These are phyloP conservation scores for Pogonomyrmex californicus DNA, from an alignment of 1,140 invertebrate genomes.

Conservation along the genomic window DNA sequence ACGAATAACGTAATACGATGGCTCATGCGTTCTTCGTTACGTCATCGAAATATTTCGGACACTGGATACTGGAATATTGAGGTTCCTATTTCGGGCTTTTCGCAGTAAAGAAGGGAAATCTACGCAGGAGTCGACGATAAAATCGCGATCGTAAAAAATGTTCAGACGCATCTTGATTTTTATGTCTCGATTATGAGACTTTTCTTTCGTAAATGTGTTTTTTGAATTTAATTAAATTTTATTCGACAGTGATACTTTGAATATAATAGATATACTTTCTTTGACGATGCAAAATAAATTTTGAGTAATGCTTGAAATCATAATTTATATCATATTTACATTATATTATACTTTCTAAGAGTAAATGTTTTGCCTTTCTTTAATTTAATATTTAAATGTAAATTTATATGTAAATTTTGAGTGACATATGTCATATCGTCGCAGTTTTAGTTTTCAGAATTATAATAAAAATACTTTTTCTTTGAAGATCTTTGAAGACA, in stretches of 20 bases:
- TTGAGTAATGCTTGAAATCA: not conserved
- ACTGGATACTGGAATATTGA: constrained; percentile 43
- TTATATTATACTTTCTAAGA: too few species aligned
- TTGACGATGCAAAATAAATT: not conserved
- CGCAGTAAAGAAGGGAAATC: constrained; percentile 3
- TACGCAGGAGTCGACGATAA: not conserved
- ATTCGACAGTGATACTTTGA: not conserved
- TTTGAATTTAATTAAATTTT: constrained; percentile 37
- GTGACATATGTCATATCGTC: too few species aligned
- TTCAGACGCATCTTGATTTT: constrained; percentile 36
- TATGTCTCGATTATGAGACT: not conserved
- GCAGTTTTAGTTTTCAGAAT: too few species aligned
- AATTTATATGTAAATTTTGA: too few species aligned
- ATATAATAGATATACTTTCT: constrained; percentile 1
- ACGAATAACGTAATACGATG: constrained; percentile 50
- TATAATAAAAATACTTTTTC: too few species aligned
- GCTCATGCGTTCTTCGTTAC: constrained; percentile 49
- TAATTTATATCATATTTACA: not conserved
- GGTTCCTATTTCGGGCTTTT: constrained; percentile 22
- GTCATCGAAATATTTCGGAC: constrained; percentile 72
- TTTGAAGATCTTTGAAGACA: too few species aligned
- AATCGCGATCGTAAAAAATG: constrained; percentile 36
- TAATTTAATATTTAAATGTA: too few species aligned
- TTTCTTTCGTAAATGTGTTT: not conserved
- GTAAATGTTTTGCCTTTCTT: too few species aligned